Evolutionary conservation across 1,140 invertebrate genomes (phyloP).

Genomic region (Drosophila hydei): DNA sequence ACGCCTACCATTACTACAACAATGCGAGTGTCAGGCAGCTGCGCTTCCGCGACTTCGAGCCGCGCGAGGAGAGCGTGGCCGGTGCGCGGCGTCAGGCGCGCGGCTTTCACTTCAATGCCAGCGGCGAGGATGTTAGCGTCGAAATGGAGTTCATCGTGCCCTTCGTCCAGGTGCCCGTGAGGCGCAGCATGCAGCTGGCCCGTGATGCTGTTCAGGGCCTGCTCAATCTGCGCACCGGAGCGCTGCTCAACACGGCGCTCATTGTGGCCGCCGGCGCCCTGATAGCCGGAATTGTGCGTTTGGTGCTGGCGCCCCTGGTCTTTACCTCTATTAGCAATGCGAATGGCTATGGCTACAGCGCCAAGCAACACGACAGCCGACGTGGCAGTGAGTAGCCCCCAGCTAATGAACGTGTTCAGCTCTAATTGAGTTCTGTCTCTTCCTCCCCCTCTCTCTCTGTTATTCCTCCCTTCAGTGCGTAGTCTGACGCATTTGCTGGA

Average conservation of each 20-base stretch:
- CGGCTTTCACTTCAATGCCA: slow-evolving; percentile 75
- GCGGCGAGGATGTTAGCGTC: slow-evolving; percentile 64
- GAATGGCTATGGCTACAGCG: slow-evolving; percentile 49
- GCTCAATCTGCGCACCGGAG: slow-evolving; percentile 57
- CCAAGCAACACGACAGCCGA: slow-evolving; percentile 3
- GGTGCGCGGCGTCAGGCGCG: slow-evolving; percentile 45
- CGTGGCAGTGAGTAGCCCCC: slow-evolving; percentile 58
- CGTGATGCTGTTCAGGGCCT: slow-evolving; percentile 54
- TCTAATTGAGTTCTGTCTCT: neutral
- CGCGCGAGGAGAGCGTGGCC: slow-evolving; percentile 25
- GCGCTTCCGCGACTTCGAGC: slow-evolving; percentile 75
- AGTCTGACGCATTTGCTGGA: slow-evolving; percentile 55
- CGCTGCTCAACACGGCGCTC: slow-evolving; percentile 60
- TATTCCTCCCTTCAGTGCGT: slow-evolving; percentile 53
- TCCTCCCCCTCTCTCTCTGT: neutral
- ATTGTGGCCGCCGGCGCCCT: slow-evolving; percentile 68
- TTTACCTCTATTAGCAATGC: slow-evolving; percentile 43
- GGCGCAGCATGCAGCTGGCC: slow-evolving; percentile 63
- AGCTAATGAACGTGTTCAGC: neutral
- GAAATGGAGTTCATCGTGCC: slow-evolving; percentile 79
- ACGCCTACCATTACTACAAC: slow-evolving; percentile 39
- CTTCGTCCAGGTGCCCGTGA: slow-evolving; percentile 57
- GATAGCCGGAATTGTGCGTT: slow-evolving; percentile 64
- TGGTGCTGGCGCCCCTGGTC: slow-evolving; percentile 58
- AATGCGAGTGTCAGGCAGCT: slow-evolving; percentile 49